These are phyloP conservation scores for Xenops minutus DNA, from an alignment of 2,797 vertebrate species.

Conservation along the genomic window DNA sequence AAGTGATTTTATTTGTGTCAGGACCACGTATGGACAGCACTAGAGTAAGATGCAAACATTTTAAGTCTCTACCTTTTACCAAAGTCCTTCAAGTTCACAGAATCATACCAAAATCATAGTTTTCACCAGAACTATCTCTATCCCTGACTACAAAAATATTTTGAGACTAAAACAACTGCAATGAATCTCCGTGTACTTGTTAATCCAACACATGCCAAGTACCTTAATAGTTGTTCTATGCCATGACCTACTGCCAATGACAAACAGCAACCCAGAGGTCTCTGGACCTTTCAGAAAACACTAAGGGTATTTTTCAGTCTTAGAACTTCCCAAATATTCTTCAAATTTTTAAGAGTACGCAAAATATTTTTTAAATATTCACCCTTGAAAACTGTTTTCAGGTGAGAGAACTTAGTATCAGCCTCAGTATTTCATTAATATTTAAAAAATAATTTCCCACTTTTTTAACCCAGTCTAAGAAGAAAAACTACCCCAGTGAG, in stretches of 20 bases:
- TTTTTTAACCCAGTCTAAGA: not conserved
- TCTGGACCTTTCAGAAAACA: not conserved
- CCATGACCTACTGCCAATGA: not conserved
- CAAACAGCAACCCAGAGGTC: not conserved
- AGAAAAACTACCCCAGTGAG: not conserved
- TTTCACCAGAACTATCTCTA: not conserved
- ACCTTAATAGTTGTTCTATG: not conserved
- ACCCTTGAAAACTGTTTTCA: not conserved
- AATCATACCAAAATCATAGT: not conserved
- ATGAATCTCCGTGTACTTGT: not conserved
- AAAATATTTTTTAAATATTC: not conserved
- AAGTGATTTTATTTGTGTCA: slow-evolving; percentile 16
- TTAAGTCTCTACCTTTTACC: not conserved
- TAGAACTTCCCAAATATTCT: not conserved
- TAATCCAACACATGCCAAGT: not conserved
- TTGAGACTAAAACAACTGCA: not conserved
- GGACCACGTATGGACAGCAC: not conserved
- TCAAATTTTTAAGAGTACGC: not conserved
- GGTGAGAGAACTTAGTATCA: not conserved
- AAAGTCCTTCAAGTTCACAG: not conserved
- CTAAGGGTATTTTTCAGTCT: not conserved
- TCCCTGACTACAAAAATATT: not conserved
- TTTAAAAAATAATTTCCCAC: not conserved
- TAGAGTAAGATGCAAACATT: not conserved
- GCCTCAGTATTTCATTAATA: not conserved